phyloP scores from a whole-genome alignment of 2,888 invertebrate species.

The Agrotis clavis region DNA sequence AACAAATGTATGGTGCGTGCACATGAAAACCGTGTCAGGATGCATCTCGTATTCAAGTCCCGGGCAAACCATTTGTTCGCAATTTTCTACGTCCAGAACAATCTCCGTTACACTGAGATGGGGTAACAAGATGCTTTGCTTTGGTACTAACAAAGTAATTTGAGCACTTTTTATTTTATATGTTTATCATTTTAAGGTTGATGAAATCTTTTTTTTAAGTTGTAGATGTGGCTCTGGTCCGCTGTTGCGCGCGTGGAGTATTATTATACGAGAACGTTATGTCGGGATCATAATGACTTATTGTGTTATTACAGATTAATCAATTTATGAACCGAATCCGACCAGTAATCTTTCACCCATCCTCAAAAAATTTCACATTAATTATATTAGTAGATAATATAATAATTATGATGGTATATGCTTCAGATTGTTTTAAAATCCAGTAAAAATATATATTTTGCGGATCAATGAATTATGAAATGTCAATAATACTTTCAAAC shows the following conservation, averaged over 20 bases:
- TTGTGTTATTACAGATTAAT: too few relatives aligned
- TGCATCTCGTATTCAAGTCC: conserved; percentile 49
- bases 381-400: too few relatives aligned
- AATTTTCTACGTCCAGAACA: conserved; percentile 60
- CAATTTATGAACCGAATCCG: too few relatives aligned
- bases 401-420: too few relatives aligned
- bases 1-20: conserved; percentile 57
- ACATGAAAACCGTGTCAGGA: conserved; percentile 45
- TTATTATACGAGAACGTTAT: too few relatives aligned
- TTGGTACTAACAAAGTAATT: conserved; percentile 45
- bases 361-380: too few relatives aligned
- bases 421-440: neutral
- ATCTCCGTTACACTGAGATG: conserved; percentile 47
- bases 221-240: too few relatives aligned
- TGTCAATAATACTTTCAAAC: too few relatives aligned
- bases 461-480: neutral
- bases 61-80: conserved; percentile 55
- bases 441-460: neutral
- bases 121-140: conserved; percentile 45
- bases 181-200: conserved; percentile 3
- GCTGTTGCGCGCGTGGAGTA: too few relatives aligned
- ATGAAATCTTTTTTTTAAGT: conserved; percentile 12
- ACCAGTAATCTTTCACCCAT: too few relatives aligned
- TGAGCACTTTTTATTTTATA: conserved; percentile 4
- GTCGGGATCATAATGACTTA: too few relatives aligned